Evolutionary conservation across 2,113 vertebrate genomes (phyloP).

Genomic region (Tursiops truncatus): DNA sequence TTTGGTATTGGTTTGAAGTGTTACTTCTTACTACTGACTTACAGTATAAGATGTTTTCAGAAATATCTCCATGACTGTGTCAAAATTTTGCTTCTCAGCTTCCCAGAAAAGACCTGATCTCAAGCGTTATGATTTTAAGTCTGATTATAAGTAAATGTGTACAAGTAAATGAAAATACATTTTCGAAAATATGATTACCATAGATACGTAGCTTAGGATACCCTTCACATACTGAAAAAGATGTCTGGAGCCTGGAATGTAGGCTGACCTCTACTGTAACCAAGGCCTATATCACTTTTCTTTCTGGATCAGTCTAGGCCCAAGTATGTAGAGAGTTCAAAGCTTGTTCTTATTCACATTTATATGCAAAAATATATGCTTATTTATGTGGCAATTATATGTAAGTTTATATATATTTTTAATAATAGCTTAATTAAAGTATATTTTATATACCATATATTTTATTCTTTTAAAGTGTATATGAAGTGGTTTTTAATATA

Average conservation of each 20-base stretch:
- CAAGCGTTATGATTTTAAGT: not conserved
- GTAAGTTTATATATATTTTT: not conserved
- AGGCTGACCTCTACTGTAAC: not conserved
- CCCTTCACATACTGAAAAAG: not conserved
- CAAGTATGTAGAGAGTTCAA: not conserved
- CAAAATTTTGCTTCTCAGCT: not conserved
- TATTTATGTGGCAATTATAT: not conserved
- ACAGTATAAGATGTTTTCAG: not conserved
- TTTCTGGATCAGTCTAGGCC: not conserved
- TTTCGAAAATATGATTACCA: not conserved
- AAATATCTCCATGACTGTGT: not conserved
- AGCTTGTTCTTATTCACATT: not conserved
- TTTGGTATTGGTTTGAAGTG: constrained; percentile 41
- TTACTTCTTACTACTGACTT: constrained; percentile 19
- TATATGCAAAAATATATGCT: not conserved
- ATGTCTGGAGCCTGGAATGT: not conserved
- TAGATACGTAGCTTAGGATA: not conserved
- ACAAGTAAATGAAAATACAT: not conserved
- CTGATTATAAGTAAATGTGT: not conserved
- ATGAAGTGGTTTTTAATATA: not conserved
- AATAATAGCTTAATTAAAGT: not conserved
- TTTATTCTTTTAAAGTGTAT: not conserved
- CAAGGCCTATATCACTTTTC: not conserved
- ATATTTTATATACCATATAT: not conserved
- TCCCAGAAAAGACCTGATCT: not conserved